phyloP scores from a whole-genome alignment of 2,888 invertebrate species.

The Drosophila hawaiiensis region DNA sequence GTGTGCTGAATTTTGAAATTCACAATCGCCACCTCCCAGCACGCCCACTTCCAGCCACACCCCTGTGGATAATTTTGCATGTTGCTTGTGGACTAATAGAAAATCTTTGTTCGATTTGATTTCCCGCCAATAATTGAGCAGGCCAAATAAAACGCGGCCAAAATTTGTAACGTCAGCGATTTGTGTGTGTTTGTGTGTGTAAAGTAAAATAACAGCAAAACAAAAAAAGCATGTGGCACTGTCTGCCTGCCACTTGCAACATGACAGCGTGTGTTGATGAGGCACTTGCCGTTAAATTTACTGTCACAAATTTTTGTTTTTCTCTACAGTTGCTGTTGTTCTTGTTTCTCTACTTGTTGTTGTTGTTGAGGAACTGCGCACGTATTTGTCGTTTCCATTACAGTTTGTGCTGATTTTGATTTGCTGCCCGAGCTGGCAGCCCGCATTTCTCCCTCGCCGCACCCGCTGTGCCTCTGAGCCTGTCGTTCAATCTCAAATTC shows the following conservation, averaged over 20 bases:
- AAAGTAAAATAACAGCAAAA: background rate
- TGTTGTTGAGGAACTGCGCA: constrained; percentile 60
- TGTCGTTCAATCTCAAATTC: constrained; percentile 80
- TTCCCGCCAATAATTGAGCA: constrained; percentile 45
- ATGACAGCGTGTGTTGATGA: constrained; percentile 52
- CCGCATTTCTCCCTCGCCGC: background rate
- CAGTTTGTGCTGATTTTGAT: constrained; percentile 82
- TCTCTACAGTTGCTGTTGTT: background rate
- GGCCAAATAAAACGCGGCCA: constrained; percentile 18
- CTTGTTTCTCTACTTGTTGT: background rate
- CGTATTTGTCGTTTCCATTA: constrained; percentile 82
- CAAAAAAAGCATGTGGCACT: constrained; percentile 6
- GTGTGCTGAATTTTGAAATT: constrained; percentile 69
- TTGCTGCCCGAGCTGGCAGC: constrained; percentile 58
- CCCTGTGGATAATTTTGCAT: constrained; percentile 53
- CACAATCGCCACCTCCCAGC: background rate
- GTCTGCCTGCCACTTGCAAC: constrained; percentile 17
- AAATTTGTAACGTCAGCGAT: constrained; percentile 45
- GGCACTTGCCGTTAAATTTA: constrained; percentile 72
- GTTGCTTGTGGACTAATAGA: constrained; percentile 70
- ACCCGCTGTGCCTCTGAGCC: constrained; percentile 17
- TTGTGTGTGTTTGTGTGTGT: background rate
- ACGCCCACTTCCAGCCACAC: background rate
- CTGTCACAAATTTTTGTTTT: constrained; percentile 62
- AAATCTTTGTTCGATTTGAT: constrained; percentile 61